Conservation (phyloP, 2,888 invertebrate genomes). For the Tenthredo mesomela region DNA sequence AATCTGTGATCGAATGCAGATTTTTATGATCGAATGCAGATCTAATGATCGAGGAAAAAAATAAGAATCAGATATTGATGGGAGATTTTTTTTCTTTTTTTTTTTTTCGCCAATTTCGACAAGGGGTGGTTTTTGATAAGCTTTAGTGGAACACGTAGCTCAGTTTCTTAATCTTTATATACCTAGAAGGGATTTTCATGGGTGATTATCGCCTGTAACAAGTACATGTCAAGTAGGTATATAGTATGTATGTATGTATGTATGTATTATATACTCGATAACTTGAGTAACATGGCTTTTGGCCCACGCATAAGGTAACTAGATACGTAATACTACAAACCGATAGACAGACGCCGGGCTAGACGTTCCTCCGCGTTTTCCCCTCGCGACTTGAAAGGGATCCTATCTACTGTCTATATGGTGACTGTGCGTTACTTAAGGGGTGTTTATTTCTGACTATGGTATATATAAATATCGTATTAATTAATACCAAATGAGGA, state of each 20-base stretch:
- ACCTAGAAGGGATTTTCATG: no score
- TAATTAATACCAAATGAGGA: neutral
- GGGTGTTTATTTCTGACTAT: neutral
- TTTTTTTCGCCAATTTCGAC: no score
- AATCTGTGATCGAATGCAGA: no score
- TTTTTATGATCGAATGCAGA: no score
- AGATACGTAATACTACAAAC: neutral
- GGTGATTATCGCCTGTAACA: no score
- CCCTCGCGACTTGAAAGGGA: slow-evolving; percentile 40
- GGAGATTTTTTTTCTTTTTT: no score
- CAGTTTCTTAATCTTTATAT: no score
- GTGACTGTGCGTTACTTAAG: neutral
- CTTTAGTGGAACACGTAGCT: no score
- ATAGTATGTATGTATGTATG: neutral
- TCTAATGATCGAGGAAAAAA: no score
- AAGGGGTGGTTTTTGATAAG: no score
- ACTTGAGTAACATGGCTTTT: neutral
- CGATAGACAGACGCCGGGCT: slow-evolving; percentile 37
- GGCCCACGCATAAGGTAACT: neutral
- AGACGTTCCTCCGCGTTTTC: slow-evolving; percentile 25
- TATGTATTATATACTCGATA: neutral
- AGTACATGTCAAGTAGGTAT: neutral
- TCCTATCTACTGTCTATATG: slow-evolving; percentile 6
- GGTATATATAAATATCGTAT: neutral
- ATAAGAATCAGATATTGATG: no score